phyloP scores from a whole-genome alignment of 92 coral and sea anemone genomes.

The Heliopora coerulea region DNA sequence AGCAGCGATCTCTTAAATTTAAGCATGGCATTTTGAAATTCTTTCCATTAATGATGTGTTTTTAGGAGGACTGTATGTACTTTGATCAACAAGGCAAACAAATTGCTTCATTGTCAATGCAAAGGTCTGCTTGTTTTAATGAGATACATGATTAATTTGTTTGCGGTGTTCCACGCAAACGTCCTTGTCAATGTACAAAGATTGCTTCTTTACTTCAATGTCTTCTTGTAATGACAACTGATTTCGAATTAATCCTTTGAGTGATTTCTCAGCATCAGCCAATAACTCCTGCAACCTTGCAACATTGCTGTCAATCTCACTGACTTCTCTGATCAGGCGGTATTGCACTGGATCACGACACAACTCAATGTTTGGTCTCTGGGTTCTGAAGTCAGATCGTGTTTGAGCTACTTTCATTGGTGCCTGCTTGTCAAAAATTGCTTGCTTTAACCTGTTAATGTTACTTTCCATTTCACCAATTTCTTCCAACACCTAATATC shows the following conservation, averaged over 20 bases:
- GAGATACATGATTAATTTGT: constrained; percentile 87
- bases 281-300: constrained; percentile 75
- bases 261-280: constrained; percentile 74
- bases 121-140: constrained; percentile 34
- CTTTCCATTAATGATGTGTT: too few relatives aligned
- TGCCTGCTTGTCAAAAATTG: constrained; percentile 84
- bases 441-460: constrained; percentile 78
- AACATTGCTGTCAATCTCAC: constrained; percentile 79
- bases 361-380: constrained; percentile 95
- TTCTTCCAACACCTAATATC: constrained; percentile 77
- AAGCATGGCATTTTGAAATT: too few relatives aligned
- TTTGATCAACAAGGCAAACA: too few relatives aligned
- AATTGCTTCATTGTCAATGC: not conserved
- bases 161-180: constrained; percentile 91
- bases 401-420: constrained; percentile 98
- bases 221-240: constrained; percentile 93
- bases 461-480: constrained; percentile 88
- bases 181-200: constrained; percentile 81
- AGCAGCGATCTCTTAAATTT: too few relatives aligned
- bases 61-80: too few relatives aligned
- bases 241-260: constrained; percentile 84
- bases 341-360: constrained; percentile 96
- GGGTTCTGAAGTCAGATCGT: constrained; percentile 85
- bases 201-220: constrained; percentile 85
- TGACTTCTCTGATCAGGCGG: constrained; percentile 79